Evolutionary conservation across 2,888 invertebrate species (phyloP), one percentile per base, ranked within the genome.

Genomic region (Mythimna pallens): DNA sequence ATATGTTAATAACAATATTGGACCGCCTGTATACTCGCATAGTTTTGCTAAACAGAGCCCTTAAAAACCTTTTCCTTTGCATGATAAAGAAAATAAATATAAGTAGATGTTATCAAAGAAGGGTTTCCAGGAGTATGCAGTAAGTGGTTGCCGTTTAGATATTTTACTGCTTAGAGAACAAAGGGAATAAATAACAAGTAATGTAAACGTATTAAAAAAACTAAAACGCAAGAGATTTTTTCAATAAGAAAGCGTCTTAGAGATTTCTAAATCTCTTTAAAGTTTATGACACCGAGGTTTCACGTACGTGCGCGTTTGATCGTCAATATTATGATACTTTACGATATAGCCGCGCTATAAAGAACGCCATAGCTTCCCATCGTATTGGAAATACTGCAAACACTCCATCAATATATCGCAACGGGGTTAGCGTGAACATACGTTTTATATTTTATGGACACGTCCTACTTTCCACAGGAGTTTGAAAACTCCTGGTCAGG

Each of bases 81-180:
- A 80, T 67, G 67, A 83, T 75, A 81, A 83, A 80, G 84, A 80
- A 81, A 81, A 70, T 68, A 83, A 83, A 83, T 81, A 52, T 70
- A 9, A 43, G 12, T 14, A 73, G 69, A 73, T 70, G 20, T 70
- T 74, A 69, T 78, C 69, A 70, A 74, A 70, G 50, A 67, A 68
- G 64, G 61, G 43, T 58, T 80, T 79, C 69, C 22, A 65, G 22
- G 61, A 65, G 55, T 61, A 67, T 78, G 66, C 52, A 67, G 50
- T 65, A 65, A 58, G n/a, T 34, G 58, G 40, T 58, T 62, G 22
- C 67, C 25, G 59, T 72, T 72, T 36, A 66, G 59, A 78, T 67
- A 82, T 54, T 65, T 52, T 43, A 57, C 12, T 63, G 47, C 54
- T 54, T 57, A 57, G 40, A 57, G 30, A 62, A 78, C 62, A 65